Conservation (phyloP, 2,888 invertebrate species). For the Chymomyza amoena region DNA sequence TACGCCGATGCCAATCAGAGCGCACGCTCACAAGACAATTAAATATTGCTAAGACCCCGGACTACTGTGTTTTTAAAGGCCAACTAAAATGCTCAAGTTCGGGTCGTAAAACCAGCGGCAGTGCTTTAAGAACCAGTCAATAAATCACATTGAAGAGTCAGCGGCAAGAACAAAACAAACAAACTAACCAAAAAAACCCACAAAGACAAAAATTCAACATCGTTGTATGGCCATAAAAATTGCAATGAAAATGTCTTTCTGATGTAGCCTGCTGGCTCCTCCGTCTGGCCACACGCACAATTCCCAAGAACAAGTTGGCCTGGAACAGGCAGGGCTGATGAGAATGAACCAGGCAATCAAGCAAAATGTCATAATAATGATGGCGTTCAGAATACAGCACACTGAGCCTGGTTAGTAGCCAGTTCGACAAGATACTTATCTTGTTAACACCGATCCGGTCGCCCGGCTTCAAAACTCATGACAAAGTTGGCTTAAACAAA, state of each 20-base stretch:
- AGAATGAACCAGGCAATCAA: conserved; percentile 58
- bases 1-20: not conserved
- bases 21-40: conserved; percentile 15
- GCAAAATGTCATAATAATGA: conserved; percentile 75
- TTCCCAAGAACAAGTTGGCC: conserved; percentile 55
- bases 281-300: conserved; percentile 68
- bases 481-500: conserved; percentile 25
- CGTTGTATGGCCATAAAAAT: conserved; percentile 55
- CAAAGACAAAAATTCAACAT: conserved; percentile 9
- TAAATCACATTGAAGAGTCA: conserved; percentile 55
- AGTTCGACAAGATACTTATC: conserved; percentile 59
- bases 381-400: conserved; percentile 56
- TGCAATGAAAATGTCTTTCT: conserved; percentile 48
- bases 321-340: conserved; percentile 28
- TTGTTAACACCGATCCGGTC: conserved; percentile 57
- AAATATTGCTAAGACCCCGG: conserved; percentile 19
- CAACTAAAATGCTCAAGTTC: conserved; percentile 15
- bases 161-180: conserved; percentile 24
- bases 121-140: conserved; percentile 46
- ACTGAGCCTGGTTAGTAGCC: conserved; percentile 11
- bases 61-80: conserved; percentile 46
- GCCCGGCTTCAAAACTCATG: conserved; percentile 51
- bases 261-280: not conserved
- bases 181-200: conserved; percentile 6
- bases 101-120: conserved; percentile 57